Evolutionary conservation across 2,888 invertebrate species (phyloP).

Genomic region (Gonocerus acuteangulatus): DNA sequence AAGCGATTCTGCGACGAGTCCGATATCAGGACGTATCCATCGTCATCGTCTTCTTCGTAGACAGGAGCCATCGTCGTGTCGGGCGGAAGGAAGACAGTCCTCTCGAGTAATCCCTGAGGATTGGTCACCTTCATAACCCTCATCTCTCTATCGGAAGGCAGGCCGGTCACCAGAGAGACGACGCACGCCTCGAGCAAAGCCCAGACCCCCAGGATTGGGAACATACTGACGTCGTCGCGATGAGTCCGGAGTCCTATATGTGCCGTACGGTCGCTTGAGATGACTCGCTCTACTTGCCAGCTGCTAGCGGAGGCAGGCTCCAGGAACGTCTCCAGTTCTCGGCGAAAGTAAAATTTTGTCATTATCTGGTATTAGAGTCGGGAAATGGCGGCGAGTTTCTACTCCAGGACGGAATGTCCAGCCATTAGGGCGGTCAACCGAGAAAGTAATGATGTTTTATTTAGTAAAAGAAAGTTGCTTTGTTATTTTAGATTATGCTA

Average conservation of each 20-base stretch:
- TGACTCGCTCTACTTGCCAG: background rate
- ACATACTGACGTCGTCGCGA: too few species aligned
- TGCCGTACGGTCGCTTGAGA: background rate
- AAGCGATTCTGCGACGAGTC: slow-evolving; percentile 22
- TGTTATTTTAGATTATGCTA: too few species aligned
- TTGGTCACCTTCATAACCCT: slow-evolving; percentile 2
- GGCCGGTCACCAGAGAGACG: background rate
- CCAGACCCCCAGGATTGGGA: background rate
- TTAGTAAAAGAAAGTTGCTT: too few species aligned
- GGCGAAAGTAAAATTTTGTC: background rate
- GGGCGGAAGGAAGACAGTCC: slow-evolving; percentile 1
- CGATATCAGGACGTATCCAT: slow-evolving; percentile 27
- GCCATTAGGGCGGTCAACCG: too few species aligned
- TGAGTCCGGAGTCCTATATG: background rate
- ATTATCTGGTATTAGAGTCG: background rate
- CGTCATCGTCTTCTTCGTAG: slow-evolving; percentile 6
- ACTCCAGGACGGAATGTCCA: too few species aligned
- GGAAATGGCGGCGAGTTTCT: background rate
- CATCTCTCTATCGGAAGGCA: background rate
- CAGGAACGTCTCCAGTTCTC: background rate
- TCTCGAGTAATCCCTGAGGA: slow-evolving; percentile 1
- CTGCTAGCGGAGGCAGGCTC: too few species aligned
- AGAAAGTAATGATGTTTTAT: too few species aligned
- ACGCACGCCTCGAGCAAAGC: background rate
- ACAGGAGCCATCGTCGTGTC: background rate